Percentiles rank a stretch among this genome's conserved stretches.
Evolutionary conservation across 2,797 vertebrate species (phyloP).

Genomic region (Malacoctenus gilli): DNA sequence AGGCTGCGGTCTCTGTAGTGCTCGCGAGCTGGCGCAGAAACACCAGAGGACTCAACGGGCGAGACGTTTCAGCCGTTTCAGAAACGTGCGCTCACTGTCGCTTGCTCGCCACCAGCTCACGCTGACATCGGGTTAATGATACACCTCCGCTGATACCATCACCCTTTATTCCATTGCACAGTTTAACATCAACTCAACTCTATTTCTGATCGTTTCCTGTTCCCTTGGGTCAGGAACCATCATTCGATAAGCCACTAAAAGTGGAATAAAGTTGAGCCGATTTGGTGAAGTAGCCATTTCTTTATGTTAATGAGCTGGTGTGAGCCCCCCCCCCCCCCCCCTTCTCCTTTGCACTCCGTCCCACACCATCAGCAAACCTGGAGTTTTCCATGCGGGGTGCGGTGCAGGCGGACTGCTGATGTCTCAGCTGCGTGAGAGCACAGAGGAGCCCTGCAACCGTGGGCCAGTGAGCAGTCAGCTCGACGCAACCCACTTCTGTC

Average conservation of each 20-base stretch:
- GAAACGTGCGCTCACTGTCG: constrained; percentile 17
- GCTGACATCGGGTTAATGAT: neutral
- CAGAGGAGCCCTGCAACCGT: constrained; percentile 47
- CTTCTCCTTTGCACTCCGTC: too few relatives aligned
- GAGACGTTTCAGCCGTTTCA: constrained; percentile 44
- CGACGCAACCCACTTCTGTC: constrained; percentile 41
- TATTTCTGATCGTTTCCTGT: too few relatives aligned
- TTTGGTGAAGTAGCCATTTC: neutral
- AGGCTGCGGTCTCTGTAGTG: constrained; percentile 55
- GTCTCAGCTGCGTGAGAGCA: constrained; percentile 51
- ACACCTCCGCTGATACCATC: neutral
- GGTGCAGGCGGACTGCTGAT: constrained; percentile 45
- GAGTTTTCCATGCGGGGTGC: constrained; percentile 48
- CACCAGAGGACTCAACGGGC: constrained; percentile 29
- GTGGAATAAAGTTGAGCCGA: too few relatives aligned
- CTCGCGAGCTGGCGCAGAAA: constrained; percentile 42
- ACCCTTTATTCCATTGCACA: too few relatives aligned
- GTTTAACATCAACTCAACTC: too few relatives aligned
- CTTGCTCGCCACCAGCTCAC: neutral
- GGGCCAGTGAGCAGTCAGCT: constrained; percentile 37
- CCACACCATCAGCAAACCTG: constrained; percentile 33
- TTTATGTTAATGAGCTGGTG: constrained; percentile 35
- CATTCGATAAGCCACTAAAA: too few relatives aligned
- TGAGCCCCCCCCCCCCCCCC: constrained; percentile 5
- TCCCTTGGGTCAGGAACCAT: too few relatives aligned